Percentiles rank a stretch among this genome's conserved stretches.
These are phyloP conservation scores for Syngnathus rostellatus DNA, from an alignment of 2,797 vertebrate species.

Conservation along the genomic window DNA sequence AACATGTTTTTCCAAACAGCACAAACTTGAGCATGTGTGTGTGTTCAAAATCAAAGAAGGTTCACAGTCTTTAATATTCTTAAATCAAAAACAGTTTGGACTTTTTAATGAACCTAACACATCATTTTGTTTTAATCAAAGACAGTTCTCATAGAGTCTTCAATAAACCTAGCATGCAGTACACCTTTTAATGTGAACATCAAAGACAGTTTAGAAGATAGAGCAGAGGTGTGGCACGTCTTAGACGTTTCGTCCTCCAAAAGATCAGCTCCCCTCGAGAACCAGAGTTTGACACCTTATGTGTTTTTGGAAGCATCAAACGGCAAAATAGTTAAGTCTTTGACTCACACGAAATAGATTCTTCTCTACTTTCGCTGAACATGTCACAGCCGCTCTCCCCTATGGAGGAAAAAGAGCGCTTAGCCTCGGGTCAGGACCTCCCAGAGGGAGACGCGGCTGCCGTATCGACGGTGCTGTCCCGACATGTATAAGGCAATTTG, in stretches of 20 bases:
- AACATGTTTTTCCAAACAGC: not conserved
- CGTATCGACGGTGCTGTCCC: slow-evolving; percentile 49
- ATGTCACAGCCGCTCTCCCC: slow-evolving; percentile 54
- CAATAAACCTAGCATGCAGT: not conserved
- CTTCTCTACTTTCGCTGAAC: slow-evolving; percentile 55
- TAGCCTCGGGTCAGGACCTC: slow-evolving; percentile 54
- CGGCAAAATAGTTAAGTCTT: slow-evolving; percentile 54
- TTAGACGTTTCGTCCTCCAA: too few species aligned
- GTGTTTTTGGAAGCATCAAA: not conserved
- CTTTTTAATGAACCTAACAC: not conserved
- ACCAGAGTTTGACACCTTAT: too few species aligned
- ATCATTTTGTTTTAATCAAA: not conserved
- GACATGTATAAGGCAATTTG: slow-evolving; percentile 26
- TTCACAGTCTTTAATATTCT: not conserved
- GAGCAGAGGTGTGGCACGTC: too few species aligned
- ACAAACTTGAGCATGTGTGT: not conserved
- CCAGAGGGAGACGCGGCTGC: slow-evolving; percentile 39
- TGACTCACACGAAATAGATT: slow-evolving; percentile 63
- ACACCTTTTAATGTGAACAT: too few species aligned
- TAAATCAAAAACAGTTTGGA: not conserved
- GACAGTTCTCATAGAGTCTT: not conserved
- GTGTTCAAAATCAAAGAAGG: not conserved
- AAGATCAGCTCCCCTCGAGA: too few species aligned
- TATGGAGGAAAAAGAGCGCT: slow-evolving; percentile 54
- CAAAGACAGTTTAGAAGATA: not conserved